These are phyloP conservation scores for Lindbergichthys nudifrons DNA, from an alignment of 2,797 vertebrate genomes.

Conservation along the genomic window DNA sequence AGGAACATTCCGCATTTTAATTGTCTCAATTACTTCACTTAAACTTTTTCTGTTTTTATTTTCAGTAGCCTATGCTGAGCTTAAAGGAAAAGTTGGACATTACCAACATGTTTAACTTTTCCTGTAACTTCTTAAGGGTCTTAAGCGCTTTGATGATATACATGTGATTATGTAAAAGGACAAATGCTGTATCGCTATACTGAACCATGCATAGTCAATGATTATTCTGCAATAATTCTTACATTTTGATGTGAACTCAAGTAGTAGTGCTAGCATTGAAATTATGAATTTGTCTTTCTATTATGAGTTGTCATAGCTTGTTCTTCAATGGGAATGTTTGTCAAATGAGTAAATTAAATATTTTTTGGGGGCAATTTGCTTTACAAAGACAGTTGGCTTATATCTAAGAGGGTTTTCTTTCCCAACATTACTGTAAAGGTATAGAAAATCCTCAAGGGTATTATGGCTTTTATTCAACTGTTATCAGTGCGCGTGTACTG, in stretches of 20 bases:
- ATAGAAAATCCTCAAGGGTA: constrained; percentile 56
- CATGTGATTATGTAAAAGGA: constrained; percentile 65
- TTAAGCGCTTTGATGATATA: constrained; percentile 46
- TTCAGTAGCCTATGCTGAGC: constrained; percentile 35
- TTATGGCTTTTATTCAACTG: constrained; percentile 50
- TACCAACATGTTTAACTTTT: constrained; percentile 9
- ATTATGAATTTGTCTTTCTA: constrained; percentile 59
- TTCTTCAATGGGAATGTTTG: constrained; percentile 70
- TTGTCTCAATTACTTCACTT: constrained; percentile 31
- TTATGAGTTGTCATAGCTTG: constrained; percentile 66
- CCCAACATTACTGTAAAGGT: constrained; percentile 24
- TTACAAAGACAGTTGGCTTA: constrained; percentile 43
- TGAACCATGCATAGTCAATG: constrained; percentile 62
- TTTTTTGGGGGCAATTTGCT: constrained; percentile 28
- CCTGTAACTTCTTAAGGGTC: constrained; percentile 31
- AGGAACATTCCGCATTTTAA: constrained; percentile 50
- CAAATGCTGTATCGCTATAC: constrained; percentile 71
- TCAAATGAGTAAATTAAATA: constrained; percentile 54
- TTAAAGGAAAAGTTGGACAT: constrained; percentile 14
- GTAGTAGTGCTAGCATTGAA: constrained; percentile 67
- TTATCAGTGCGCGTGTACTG: constrained; percentile 60
- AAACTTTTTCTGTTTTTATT: constrained; percentile 29
- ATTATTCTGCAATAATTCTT: constrained; percentile 81
- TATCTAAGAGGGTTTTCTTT: constrained; percentile 59
- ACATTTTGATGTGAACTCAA: constrained; percentile 71